phyloP scores from a whole-genome alignment of 2,797 vertebrate species.

The Phyllotis vaccarum region DNA sequence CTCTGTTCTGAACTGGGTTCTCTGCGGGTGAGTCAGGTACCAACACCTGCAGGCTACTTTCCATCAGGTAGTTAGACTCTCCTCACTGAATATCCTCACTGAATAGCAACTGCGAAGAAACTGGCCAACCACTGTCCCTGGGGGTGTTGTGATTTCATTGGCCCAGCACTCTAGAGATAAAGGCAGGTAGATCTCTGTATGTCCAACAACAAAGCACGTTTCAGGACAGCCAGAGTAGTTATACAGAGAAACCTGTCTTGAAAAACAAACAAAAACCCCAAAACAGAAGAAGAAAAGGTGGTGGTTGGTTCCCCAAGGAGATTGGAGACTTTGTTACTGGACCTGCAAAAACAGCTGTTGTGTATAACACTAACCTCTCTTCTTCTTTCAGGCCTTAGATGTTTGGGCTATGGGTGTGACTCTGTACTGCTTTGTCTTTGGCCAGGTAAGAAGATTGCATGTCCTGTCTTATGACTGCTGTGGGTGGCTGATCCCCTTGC shows the following conservation, averaged over 20 bases:
- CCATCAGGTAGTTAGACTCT: neutral
- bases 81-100: neutral
- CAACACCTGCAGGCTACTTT: neutral
- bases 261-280: neutral
- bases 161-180: neutral
- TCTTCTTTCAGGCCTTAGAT: slow-evolving; percentile 92
- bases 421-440: slow-evolving; percentile 96
- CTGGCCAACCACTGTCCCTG: neutral
- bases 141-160: neutral
- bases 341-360: neutral
- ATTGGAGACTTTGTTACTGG: neutral
- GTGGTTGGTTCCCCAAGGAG: neutral
- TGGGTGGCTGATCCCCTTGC: neutral
- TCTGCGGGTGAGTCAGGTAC: neutral
- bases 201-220: neutral
- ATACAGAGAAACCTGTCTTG: neutral
- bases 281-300: neutral
- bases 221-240: neutral
- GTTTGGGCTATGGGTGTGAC: slow-evolving; percentile 99
- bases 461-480: neutral
- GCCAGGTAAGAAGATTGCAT: slow-evolving; percentile 91
- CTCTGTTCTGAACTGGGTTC: neutral
- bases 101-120: neutral
- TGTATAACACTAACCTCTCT: neutral
- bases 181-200: neutral